These are phyloP conservation scores for Arbacia lixula DNA, from an alignment of 53 echinoderm and acorn worm genomes.

Conservation along the genomic window DNA sequence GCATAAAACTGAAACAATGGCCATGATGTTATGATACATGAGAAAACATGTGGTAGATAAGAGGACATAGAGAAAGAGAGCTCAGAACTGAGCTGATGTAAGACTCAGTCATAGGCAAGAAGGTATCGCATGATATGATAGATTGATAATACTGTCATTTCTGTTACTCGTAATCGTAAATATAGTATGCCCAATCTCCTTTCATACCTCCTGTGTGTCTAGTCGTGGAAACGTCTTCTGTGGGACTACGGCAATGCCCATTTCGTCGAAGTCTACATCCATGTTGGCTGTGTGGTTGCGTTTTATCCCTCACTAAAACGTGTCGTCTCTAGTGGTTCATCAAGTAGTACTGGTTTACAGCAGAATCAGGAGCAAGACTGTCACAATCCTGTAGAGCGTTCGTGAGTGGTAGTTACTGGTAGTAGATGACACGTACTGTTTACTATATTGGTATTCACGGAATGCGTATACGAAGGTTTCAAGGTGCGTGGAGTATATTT, in stretches of 20 bases:
- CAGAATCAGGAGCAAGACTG: not conserved
- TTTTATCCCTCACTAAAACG: no score
- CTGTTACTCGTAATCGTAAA: no score
- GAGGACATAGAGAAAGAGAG: no score
- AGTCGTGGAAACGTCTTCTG: conserved; percentile 32
- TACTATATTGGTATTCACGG: conserved; percentile 37
- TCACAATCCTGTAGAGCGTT: not conserved
- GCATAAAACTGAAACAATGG: no score
- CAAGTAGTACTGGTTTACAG: not conserved
- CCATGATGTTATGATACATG: no score
- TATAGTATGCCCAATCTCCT: no score
- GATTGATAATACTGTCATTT: no score
- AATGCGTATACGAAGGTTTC: conserved; percentile 36
- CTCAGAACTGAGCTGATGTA: no score
- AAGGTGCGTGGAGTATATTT: not conserved
- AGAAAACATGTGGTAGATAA: no score
- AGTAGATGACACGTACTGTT: conserved; percentile 14
- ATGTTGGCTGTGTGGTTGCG: not conserved
- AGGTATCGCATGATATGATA: no score
- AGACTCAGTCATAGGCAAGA: no score
- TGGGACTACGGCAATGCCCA: conserved; percentile 42
- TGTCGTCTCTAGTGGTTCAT: no score
- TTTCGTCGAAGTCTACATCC: conserved; percentile 38
- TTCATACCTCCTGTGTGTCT: conserved; percentile 33
- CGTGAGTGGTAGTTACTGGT: not conserved